phyloP scores from a whole-genome alignment of 1,140 invertebrate species.

The Sminthurinus signatus region DNA sequence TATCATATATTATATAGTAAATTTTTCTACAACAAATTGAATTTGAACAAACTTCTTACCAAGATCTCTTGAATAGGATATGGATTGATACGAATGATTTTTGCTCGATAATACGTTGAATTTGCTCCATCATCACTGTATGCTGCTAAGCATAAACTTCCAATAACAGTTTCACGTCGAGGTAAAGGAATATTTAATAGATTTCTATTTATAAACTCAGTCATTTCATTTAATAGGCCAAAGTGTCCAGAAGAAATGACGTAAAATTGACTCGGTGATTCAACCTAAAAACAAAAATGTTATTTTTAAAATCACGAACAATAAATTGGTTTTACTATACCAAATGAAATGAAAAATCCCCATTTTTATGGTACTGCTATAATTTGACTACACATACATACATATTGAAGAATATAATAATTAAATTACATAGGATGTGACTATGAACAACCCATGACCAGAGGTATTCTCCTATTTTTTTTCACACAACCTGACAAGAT shows the following conservation, averaged over 20 bases:
- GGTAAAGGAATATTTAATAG: too few species aligned
- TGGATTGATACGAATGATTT: conserved; percentile 19
- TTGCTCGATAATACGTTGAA: conserved; percentile 28
- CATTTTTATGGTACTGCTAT: too few species aligned
- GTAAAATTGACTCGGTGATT: conserved; percentile 35
- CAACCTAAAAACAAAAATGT: conserved; percentile 21
- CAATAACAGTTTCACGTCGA: not conserved
- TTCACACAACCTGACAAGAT: too few species aligned
- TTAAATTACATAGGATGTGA: too few species aligned
- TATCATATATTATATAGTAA: not conserved
- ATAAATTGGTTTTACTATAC: too few species aligned
- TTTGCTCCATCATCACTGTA: conserved; percentile 3
- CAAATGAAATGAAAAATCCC: too few species aligned
- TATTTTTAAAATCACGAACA: too few species aligned
- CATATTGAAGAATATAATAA: too few species aligned
- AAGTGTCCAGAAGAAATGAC: conserved; percentile 1
- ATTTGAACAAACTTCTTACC: too few species aligned
- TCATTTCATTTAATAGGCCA: conserved; percentile 7
- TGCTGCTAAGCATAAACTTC: conserved; percentile 28
- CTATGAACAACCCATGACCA: too few species aligned
- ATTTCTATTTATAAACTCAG: conserved; percentile 2
- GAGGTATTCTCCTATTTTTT: too few species aligned
- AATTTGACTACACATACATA: too few species aligned
- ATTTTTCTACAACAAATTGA: not conserved
- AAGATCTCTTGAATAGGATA: not conserved